These are phyloP conservation scores for Phrynocephalus guinanensis DNA, from an alignment of 2,797 vertebrate genomes.

Conservation along the genomic window DNA sequence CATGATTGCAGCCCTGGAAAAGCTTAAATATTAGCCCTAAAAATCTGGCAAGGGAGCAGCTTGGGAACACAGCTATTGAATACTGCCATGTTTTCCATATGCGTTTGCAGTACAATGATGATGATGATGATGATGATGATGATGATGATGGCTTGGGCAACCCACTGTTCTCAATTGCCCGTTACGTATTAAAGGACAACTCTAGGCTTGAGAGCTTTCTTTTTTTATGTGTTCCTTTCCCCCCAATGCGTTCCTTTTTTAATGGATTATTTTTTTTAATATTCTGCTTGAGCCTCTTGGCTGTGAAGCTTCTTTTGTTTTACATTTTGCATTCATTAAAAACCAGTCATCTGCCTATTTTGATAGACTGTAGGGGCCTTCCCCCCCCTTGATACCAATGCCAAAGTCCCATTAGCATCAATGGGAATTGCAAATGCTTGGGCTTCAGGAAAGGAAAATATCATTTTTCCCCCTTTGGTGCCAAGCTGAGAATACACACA, in stretches of 20 bases:
- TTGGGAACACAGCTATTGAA: conserved; percentile 58
- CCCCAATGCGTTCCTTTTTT: conserved; percentile 77
- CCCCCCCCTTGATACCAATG: conserved; percentile 76
- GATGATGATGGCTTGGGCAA: conserved; percentile 65
- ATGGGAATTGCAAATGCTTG: conserved; percentile 74
- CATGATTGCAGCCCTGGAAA: not conserved
- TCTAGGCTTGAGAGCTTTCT: conserved; percentile 75
- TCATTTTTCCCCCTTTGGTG: conserved; percentile 49
- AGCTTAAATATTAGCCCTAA: conserved; percentile 44
- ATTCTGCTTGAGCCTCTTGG: conserved; percentile 81
- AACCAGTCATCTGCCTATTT: conserved; percentile 86
- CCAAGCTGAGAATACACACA: conserved; percentile 51
- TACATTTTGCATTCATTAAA: conserved; percentile 86
- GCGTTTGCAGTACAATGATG: conserved; percentile 74
- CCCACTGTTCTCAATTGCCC: conserved; percentile 84
- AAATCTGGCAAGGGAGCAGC: conserved; percentile 47
- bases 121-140: conserved; percentile 60
- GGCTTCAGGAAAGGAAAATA: conserved; percentile 69
- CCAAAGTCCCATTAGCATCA: conserved; percentile 79
- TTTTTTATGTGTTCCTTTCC: conserved; percentile 1
- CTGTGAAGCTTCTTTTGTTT: conserved; percentile 81
- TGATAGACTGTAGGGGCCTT: conserved; percentile 79
- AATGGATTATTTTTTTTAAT: conserved; percentile 73
- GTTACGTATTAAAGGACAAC: conserved; percentile 78
- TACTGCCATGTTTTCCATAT: conserved; percentile 71